Conservation (phyloP, 2,113 vertebrate species). For the Oreotrochilus melanogaster region DNA sequence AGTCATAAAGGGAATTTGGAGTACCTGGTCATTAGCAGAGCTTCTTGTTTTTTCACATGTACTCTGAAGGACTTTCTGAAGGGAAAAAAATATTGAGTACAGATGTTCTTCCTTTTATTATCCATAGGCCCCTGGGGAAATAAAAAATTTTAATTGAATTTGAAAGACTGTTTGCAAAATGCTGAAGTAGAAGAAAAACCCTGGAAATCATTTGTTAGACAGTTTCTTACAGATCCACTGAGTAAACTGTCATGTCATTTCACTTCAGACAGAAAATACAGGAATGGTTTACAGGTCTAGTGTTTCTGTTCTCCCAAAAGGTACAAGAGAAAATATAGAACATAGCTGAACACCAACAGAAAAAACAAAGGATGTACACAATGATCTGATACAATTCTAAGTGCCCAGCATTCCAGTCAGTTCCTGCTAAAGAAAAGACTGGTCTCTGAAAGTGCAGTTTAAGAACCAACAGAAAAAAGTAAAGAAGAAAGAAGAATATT, state of each 20-base stretch:
- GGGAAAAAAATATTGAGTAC: not conserved
- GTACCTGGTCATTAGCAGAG: not conserved
- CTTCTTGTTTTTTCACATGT: not conserved
- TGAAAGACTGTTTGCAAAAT: not conserved
- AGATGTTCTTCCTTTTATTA: not conserved
- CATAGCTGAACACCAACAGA: not conserved
- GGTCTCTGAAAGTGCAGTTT: not conserved
- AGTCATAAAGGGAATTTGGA: not conserved
- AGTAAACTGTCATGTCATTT: not conserved
- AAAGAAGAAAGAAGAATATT: not conserved
- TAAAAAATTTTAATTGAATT: not conserved
- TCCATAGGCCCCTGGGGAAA: not conserved
- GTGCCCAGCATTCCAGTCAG: not conserved
- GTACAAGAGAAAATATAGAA: not conserved
- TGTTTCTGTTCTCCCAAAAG: not conserved
- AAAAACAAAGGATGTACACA: not conserved
- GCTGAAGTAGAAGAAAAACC: not conserved
- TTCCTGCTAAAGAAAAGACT: not conserved
- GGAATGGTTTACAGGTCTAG: not conserved
- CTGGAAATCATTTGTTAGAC: not conserved
- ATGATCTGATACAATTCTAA: not conserved
- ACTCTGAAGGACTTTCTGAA: not conserved
- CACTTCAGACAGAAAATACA: not conserved
- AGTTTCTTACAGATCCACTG: not conserved
- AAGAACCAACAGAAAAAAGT: not conserved